phyloP scores from a whole-genome alignment of 2,888 invertebrate genomes.

The Galeruca laticollis region DNA sequence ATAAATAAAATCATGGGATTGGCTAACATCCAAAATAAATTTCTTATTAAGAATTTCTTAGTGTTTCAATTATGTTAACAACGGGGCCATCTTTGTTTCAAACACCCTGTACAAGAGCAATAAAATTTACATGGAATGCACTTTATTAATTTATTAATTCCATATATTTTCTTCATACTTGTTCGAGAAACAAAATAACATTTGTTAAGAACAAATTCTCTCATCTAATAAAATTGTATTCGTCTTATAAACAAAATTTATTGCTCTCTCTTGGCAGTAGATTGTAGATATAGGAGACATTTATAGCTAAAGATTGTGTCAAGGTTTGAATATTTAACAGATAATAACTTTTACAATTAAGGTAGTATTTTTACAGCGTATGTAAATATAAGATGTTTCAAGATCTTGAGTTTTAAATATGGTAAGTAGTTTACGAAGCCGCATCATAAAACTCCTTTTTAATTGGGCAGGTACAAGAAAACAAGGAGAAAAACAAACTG shows the following conservation, averaged over 20 bases:
- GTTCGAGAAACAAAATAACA: background rate
- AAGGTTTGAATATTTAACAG: slow-evolving; percentile 45
- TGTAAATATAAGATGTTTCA: slow-evolving; percentile 1
- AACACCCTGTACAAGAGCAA: no score
- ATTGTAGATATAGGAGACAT: slow-evolving; percentile 51
- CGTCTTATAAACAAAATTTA: slow-evolving; percentile 44
- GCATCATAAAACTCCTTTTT: background rate
- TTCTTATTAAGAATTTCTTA: no score
- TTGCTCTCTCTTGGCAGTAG: slow-evolving; percentile 45
- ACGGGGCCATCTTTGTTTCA: no score
- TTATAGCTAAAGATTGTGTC: slow-evolving; percentile 47
- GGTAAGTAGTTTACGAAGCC: background rate
- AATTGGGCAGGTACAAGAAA: background rate
- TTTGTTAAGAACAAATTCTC: background rate
- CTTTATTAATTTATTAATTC: no score
- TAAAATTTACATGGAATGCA: no score
- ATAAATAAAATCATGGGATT: no score
- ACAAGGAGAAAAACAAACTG: background rate
- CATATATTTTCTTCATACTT: no score
- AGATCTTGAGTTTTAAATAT: background rate
- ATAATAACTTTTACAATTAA: slow-evolving; percentile 25
- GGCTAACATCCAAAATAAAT: no score
- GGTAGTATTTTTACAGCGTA: slow-evolving; percentile 12
- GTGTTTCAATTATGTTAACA: no score
- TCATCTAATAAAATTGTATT: slow-evolving; percentile 29